Conservation (phyloP, 1,140 invertebrate species). For the Drosophila ironensis region DNA sequence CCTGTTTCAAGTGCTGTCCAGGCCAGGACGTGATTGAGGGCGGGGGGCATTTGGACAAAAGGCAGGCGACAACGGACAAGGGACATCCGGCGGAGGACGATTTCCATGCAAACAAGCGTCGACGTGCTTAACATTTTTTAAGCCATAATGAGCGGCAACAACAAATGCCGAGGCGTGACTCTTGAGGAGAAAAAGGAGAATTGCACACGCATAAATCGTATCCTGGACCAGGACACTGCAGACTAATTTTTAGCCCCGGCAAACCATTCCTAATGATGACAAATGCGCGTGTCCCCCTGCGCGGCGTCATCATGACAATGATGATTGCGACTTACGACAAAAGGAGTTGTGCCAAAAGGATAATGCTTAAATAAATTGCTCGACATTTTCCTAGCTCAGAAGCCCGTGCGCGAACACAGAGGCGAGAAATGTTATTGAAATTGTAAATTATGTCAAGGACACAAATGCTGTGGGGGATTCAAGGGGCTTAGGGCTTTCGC, state of each 20-base stretch:
- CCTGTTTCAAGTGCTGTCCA: slow-evolving; percentile 62
- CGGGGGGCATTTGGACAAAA: neutral
- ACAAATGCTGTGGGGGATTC: slow-evolving; percentile 8
- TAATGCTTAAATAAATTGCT: slow-evolving; percentile 68
- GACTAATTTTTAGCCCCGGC: slow-evolving; percentile 63
- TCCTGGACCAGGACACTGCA: slow-evolving; percentile 32
- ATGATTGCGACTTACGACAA: slow-evolving; percentile 59
- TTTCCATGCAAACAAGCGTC: slow-evolving; percentile 63
- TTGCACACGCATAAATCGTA: slow-evolving; percentile 74
- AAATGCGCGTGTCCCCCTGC: slow-evolving; percentile 47
- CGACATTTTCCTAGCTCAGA: slow-evolving; percentile 28
- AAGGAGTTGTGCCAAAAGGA: slow-evolving; percentile 48
- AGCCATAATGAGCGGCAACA: slow-evolving; percentile 71
- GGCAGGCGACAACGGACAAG: slow-evolving; percentile 3
- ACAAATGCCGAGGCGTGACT: slow-evolving; percentile 61
- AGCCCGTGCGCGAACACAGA: slow-evolving; percentile 9
- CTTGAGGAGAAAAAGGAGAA: slow-evolving; percentile 49
- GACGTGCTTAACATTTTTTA: slow-evolving; percentile 80
- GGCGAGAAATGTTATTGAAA: slow-evolving; percentile 62
- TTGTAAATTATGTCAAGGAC: slow-evolving; percentile 80
- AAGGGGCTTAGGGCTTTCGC: neutral
- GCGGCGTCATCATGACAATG: slow-evolving; percentile 35
- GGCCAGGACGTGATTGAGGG: slow-evolving; percentile 13
- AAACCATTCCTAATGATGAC: slow-evolving; percentile 71
- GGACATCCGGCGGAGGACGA: slow-evolving; percentile 12